Evolutionary conservation across 2,113 vertebrate genomes (phyloP).

Genomic region (Gymnorhina tibicen): DNA sequence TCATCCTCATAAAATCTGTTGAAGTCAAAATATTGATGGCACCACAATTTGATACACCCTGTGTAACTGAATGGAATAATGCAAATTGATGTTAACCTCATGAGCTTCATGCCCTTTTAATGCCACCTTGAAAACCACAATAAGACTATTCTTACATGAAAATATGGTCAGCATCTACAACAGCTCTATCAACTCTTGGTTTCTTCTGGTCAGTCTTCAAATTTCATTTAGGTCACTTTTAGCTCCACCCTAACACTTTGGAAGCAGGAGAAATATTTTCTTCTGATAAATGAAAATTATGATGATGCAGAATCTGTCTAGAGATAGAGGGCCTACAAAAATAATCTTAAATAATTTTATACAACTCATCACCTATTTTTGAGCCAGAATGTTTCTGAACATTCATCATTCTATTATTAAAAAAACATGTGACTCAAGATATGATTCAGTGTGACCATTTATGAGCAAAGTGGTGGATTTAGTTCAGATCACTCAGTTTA

Average conservation of each 20-base stretch:
- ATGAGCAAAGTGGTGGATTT: background rate
- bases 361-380: background rate
- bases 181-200: background rate
- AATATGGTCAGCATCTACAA: background rate
- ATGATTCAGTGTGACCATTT: background rate
- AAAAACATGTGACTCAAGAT: background rate
- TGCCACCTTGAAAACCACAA: background rate
- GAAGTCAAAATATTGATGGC: background rate
- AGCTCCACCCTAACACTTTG: background rate
- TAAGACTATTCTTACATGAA: background rate
- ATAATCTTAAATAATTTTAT: background rate
- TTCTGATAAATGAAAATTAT: background rate
- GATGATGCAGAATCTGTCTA: background rate
- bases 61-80: background rate
- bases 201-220: background rate
- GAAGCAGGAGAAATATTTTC: background rate
- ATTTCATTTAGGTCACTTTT: background rate
- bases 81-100: accelerated
- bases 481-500: background rate
- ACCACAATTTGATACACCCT: background rate
- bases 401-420: background rate
- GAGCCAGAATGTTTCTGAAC: background rate
- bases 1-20: background rate
- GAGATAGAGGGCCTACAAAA: background rate
- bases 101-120: background rate